Evolutionary conservation across 2,797 vertebrate genomes (phyloP).

Genomic region (Bufotes viridis): DNA sequence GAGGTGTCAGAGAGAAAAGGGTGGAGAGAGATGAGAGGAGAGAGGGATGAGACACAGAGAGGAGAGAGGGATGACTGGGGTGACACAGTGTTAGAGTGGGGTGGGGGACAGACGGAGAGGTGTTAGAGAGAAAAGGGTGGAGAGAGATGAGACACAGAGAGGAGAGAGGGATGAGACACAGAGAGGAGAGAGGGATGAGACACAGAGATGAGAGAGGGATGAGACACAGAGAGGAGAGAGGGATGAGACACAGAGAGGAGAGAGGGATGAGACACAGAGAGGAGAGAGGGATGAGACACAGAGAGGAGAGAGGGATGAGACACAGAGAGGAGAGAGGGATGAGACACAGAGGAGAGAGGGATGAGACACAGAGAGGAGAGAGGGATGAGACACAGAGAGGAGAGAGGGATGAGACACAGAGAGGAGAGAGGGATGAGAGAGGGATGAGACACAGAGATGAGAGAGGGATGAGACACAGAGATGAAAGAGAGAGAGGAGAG

Average conservation of each 20-base stretch:
- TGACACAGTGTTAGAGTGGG: neutral
- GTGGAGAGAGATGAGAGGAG: too few species aligned
- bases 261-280: neutral
- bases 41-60: neutral
- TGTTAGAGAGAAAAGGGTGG: too few species aligned
- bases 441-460: neutral
- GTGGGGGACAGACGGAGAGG: neutral
- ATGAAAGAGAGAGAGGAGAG: neutral
- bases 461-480: neutral
- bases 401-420: slow-evolving; percentile 74
- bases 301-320: neutral
- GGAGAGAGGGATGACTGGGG: neutral
- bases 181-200: too few species aligned
- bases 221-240: neutral
- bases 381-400: neutral
- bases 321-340: too few species aligned
- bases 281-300: neutral
- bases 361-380: neutral
- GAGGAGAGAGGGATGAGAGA: too few species aligned
- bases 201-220: too few species aligned
- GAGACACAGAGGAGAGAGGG: neutral
- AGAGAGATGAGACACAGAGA: neutral
- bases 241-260: neutral
- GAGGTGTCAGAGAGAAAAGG: neutral
- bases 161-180: neutral